Evolutionary conservation across 2,113 vertebrate genomes (phyloP).

Genomic region (Nestor notabilis): DNA sequence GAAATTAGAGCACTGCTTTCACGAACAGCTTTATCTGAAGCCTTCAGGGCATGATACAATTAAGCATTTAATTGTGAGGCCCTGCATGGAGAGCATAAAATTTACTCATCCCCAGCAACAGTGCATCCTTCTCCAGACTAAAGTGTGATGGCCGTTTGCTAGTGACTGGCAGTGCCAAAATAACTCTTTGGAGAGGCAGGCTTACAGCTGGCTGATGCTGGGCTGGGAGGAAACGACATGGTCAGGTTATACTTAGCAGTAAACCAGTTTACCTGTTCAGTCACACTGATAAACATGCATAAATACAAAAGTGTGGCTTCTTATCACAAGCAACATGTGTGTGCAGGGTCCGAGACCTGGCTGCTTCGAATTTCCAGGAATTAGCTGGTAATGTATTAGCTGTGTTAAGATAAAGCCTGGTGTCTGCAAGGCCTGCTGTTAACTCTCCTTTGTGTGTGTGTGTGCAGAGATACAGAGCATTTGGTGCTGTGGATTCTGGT

Average conservation of each 20-base stretch:
- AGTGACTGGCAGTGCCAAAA: background rate
- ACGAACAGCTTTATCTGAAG: background rate
- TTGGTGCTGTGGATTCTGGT: slow-evolving; percentile 7
- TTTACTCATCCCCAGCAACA: background rate
- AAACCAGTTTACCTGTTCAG: slow-evolving; percentile 9
- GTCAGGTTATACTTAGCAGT: background rate
- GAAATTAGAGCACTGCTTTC: background rate
- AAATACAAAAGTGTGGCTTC: background rate
- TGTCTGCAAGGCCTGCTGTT: background rate
- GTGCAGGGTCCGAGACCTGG: background rate
- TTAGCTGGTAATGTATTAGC: slow-evolving; percentile 9
- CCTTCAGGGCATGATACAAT: background rate
- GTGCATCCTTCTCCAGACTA: background rate
- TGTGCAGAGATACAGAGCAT: background rate
- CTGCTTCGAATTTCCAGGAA: slow-evolving; percentile 48
- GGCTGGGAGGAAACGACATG: accelerated
- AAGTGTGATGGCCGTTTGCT: background rate
- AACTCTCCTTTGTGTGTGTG: background rate
- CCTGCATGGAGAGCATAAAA: background rate
- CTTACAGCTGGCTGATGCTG: background rate
- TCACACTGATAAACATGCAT: background rate
- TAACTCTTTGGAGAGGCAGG: background rate
- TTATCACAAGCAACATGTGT: slow-evolving; percentile 14
- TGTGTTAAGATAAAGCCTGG: slow-evolving; percentile 21
- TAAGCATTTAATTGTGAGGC: background rate